These are phyloP conservation scores for Mesorhabditis sp. DNA, from an alignment of 2,888 invertebrate species.

Conservation along the genomic window DNA sequence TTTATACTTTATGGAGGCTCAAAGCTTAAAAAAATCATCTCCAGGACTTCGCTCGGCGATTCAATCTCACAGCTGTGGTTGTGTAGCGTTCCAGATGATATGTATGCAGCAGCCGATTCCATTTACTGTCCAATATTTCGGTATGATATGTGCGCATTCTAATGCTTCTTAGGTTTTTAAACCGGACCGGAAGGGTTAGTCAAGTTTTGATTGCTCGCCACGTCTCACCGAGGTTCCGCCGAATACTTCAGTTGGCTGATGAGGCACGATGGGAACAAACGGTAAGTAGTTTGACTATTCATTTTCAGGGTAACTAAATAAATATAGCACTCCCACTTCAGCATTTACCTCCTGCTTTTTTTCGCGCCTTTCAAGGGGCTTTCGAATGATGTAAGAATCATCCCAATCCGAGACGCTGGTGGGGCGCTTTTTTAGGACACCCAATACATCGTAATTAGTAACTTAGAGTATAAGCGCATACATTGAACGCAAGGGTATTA, in stretches of 20 bases:
- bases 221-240: background rate
- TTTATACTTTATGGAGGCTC: background rate
- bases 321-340: too few relatives aligned
- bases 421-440: too few relatives aligned
- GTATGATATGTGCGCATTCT: background rate
- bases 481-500: too few relatives aligned
- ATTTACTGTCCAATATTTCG: background rate
- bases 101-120: background rate
- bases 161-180: background rate
- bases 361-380: too few relatives aligned
- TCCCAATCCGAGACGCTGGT: too few relatives aligned
- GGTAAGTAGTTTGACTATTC: background rate
- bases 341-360: too few relatives aligned
- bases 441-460: too few relatives aligned
- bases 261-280: slow-evolving; percentile 1
- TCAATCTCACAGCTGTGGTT: slow-evolving; percentile 1
- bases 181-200: background rate
- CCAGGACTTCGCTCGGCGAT: background rate
- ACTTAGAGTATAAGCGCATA: too few relatives aligned
- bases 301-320: too few relatives aligned
- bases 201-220: background rate
- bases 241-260: background rate
- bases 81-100: slow-evolving; percentile 2
- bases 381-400: too few relatives aligned
- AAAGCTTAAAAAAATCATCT: background rate